phyloP scores from a whole-genome alignment of 2,113 vertebrate species.

The Pachycephala philippinensis region DNA sequence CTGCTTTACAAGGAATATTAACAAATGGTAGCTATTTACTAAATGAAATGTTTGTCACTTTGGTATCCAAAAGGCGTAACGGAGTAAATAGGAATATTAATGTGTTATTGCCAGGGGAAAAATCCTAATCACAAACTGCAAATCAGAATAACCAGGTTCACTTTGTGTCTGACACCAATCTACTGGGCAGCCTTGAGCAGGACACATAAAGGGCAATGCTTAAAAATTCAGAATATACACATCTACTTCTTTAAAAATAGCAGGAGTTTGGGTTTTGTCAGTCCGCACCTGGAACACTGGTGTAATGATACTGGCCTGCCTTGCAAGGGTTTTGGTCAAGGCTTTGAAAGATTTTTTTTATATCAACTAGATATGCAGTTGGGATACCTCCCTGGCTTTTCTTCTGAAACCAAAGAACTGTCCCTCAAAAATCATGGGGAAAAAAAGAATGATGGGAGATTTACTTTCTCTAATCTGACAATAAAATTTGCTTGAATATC shows the following conservation, averaged over 20 bases:
- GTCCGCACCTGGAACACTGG: not conserved
- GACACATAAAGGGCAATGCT: not conserved
- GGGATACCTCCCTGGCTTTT: not conserved
- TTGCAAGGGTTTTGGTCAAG: not conserved
- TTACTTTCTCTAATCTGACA: not conserved
- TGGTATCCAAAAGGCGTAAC: fast-evolving
- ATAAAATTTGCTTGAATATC: not conserved
- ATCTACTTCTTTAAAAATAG: not conserved
- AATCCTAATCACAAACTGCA: not conserved
- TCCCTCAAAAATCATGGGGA: not conserved
- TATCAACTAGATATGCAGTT: not conserved
- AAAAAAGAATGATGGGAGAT: not conserved
- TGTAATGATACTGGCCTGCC: not conserved
- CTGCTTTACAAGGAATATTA: not conserved
- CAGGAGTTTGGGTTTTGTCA: not conserved
- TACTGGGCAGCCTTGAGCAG: not conserved
- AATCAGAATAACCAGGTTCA: not conserved
- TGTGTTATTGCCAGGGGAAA: not conserved
- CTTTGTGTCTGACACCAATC: not conserved
- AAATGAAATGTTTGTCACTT: not conserved
- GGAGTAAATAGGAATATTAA: not conserved
- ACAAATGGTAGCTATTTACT: not conserved
- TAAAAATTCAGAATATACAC: not conserved
- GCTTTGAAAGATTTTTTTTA: not conserved
- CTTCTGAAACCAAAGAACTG: not conserved